Evolutionary conservation across 1,140 invertebrate genomes (phyloP), one percentile per base, ranked within the genome.

Genomic region (Frieseomelitta varia): DNA sequence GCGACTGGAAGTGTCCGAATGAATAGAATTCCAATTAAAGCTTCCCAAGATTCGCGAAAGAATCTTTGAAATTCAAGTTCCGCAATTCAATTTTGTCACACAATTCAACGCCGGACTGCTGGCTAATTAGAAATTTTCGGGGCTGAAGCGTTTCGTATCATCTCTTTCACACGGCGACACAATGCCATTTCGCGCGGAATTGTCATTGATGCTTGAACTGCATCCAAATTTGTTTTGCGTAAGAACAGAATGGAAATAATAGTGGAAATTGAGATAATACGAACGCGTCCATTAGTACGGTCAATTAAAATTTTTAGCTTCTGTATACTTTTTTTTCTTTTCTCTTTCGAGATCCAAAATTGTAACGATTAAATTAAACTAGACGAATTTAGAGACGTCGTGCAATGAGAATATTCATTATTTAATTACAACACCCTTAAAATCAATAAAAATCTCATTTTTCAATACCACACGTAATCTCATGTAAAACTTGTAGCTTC

Each of bases 11-110:
- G 86, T 77, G 78, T 69, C 69, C 73, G 68, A 81, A 68, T 85
- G 86, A 87, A 88, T 87, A 79, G 77, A 88, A 88, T 86, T 88
- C 77, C 87, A 88, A 87, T 88, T 87, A 87, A 72, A 88, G 56
- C 67, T 83, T 39, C 24, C 39, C 81, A 58, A 53, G 82, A 78
- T 17, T 53, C 61, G 55, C n/a, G 67, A 24, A 84, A 53, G 80
- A 81, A 78, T 84, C 85, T 87, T 87, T 84, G 85, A 87, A 84
- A 65, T 84, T 56, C 30, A 84, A 88, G 86, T 87, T 81, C 63
- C 67, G 58, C n/a, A 10, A 67, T 67, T 55, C 55, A 39, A n/a
- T 51, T 63, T 56, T 63, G 63, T 63, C 75, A 21, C 75, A 63
- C 17, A 27, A 39, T 47, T 63, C 75, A n/a, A 21, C 17, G 2